phyloP scores from a whole-genome alignment of 2,113 vertebrate genomes.

The Micronisus gabar region DNA sequence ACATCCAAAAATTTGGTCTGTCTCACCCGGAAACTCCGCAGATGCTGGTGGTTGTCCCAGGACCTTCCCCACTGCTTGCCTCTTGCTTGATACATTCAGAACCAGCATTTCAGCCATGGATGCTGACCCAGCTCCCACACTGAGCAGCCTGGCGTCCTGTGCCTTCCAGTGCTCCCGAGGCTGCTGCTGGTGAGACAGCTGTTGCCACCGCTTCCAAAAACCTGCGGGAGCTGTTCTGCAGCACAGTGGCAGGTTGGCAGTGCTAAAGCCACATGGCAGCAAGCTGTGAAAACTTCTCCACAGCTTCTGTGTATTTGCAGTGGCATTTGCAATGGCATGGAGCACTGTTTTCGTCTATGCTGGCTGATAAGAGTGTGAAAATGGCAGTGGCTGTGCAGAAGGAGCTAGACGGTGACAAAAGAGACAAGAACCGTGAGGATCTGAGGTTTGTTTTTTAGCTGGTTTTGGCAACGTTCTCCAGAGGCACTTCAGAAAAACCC shows the following conservation, averaged over 20 bases:
- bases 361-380: neutral
- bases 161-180: neutral
- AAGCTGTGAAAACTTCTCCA: conserved; percentile 27
- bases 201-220: neutral
- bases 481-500: neutral
- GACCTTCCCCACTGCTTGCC: neutral
- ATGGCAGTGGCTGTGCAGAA: neutral
- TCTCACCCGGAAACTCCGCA: neutral
- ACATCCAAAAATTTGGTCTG: neutral
- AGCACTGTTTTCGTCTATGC: neutral
- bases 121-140: neutral
- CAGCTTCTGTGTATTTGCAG: conserved; percentile 16
- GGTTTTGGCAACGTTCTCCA: neutral
- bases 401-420: neutral
- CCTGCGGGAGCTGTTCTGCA: neutral
- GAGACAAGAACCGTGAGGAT: neutral
- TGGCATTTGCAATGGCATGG: neutral
- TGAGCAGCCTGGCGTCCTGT: neutral
- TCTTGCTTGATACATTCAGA: neutral
- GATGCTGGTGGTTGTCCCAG: neutral
- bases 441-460: neutral
- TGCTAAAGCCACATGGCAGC: conserved; percentile 9
- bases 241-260: neutral
- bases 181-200: neutral
- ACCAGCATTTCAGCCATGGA: neutral